These are phyloP conservation scores for Ceriagrion tenellum DNA, from an alignment of 2,888 invertebrate genomes.

Conservation along the genomic window DNA sequence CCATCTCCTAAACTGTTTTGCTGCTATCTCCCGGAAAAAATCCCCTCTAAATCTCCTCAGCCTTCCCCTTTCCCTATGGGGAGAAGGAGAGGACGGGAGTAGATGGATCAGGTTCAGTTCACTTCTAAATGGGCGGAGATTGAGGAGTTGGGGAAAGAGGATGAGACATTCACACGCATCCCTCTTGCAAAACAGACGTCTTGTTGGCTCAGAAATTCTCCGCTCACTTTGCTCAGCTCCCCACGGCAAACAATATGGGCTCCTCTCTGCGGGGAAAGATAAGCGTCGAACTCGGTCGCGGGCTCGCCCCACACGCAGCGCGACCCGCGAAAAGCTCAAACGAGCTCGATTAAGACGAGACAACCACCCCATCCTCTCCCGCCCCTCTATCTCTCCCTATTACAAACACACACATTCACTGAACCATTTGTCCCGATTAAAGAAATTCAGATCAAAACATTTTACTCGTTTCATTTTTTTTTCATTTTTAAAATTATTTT, in stretches of 20 bases:
- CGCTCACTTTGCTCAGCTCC: not conserved
- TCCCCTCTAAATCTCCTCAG: not conserved
- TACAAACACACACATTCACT: no score
- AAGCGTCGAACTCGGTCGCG: not conserved
- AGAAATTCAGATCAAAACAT: not conserved
- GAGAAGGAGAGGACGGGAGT: not conserved
- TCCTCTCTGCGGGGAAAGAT: not conserved
- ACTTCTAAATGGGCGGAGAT: not conserved
- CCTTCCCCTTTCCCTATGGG: not conserved
- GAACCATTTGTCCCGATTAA: not conserved
- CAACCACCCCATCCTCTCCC: not conserved
- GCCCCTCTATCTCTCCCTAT: not conserved
- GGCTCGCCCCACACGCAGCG: no score
- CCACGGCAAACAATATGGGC: constrained; percentile 14
- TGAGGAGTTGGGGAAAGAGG: no score
- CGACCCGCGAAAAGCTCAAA: not conserved
- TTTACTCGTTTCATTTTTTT: not conserved
- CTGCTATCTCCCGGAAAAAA: not conserved
- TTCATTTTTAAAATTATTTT: not conserved
- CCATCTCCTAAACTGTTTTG: not conserved
- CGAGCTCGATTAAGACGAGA: constrained; percentile 17
- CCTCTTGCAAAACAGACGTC: constrained; percentile 22
- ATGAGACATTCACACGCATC: not conserved
- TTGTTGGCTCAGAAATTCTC: not conserved
- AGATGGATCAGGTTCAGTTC: not conserved